phyloP scores from a whole-genome alignment of 1,140 invertebrate species.

The Heliconius hermathena region DNA sequence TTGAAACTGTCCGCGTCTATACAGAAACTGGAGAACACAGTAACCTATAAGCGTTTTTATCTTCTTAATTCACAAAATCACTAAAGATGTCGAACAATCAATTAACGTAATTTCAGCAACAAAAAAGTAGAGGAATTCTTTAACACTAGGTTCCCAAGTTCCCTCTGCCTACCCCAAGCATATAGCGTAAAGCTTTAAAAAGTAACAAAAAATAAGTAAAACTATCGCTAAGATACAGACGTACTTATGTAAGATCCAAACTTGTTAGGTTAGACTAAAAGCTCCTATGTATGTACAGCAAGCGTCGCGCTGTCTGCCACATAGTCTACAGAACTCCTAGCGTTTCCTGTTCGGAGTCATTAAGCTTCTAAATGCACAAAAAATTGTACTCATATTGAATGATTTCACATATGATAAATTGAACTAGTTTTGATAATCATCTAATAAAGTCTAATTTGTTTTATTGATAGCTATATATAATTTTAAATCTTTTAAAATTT shows the following conservation, averaged over 20 bases:
- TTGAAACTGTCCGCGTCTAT: no score
- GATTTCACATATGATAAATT: neutral
- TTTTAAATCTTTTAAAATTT: no score
- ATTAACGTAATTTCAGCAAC: no score
- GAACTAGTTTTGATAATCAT: neutral
- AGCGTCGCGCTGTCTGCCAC: conserved; percentile 69
- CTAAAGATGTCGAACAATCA: no score
- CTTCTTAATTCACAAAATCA: no score
- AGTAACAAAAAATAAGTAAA: neutral
- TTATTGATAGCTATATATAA: no score
- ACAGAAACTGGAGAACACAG: no score
- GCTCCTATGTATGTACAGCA: conserved; percentile 28
- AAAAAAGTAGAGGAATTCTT: neutral
- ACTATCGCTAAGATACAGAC: neutral
- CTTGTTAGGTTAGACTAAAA: neutral
- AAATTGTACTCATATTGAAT: neutral
- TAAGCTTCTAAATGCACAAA: neutral
- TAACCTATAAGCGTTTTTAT: no score
- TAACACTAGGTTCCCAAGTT: no score
- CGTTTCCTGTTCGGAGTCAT: conserved; percentile 7
- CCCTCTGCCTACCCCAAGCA: no score
- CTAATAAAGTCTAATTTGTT: no score
- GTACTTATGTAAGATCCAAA: neutral
- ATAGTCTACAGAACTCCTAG: conserved; percentile 17
- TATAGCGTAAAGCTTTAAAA: no score